A percentile compares a stretch with the other conserved stretches of the same genome.
Conservation (phyloP, 1,140 invertebrate genomes). For the Heliconius nattereri region DNA sequence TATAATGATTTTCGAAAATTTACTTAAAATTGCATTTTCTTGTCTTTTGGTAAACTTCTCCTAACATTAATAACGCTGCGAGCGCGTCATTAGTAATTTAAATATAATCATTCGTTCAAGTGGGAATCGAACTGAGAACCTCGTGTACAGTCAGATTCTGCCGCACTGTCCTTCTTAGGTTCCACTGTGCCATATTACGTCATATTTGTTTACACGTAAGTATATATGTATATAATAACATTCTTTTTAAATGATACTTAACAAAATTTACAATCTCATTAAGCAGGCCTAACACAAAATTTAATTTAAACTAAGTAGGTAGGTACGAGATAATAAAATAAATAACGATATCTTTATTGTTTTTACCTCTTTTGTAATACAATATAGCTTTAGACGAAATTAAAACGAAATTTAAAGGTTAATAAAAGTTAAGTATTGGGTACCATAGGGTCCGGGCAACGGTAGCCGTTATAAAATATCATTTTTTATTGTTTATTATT, state of each 20-base stretch:
- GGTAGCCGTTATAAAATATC: slow-evolving; percentile 38
- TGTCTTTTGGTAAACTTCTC: too few species aligned
- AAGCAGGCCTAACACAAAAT: not conserved
- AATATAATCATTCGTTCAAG: too few species aligned
- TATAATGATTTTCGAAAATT: too few species aligned
- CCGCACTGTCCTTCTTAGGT: not conserved
- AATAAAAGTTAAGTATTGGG: slow-evolving; percentile 32
- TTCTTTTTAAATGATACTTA: not conserved
- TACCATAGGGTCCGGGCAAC: slow-evolving; percentile 33
- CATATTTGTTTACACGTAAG: not conserved
- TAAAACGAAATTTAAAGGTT: slow-evolving; percentile 41
- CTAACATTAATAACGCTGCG: too few species aligned
- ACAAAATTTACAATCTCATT: slow-evolving; percentile 11
- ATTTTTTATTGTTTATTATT: slow-evolving; percentile 19
- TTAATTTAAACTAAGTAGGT: not conserved
- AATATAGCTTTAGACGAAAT: slow-evolving; percentile 32
- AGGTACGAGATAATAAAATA: not conserved
- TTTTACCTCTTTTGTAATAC: slow-evolving; percentile 22
- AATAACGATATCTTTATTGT: slow-evolving; percentile 9
- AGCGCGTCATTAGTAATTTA: too few species aligned
- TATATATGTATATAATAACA: not conserved
- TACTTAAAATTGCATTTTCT: too few species aligned
- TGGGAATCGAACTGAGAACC: too few species aligned
- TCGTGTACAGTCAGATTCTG: too few species aligned
- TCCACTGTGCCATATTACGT: not conserved